Base-by-base conservation (phyloP, 2,113 vertebrate species). In the Ariopsis seemanni region DNA sequence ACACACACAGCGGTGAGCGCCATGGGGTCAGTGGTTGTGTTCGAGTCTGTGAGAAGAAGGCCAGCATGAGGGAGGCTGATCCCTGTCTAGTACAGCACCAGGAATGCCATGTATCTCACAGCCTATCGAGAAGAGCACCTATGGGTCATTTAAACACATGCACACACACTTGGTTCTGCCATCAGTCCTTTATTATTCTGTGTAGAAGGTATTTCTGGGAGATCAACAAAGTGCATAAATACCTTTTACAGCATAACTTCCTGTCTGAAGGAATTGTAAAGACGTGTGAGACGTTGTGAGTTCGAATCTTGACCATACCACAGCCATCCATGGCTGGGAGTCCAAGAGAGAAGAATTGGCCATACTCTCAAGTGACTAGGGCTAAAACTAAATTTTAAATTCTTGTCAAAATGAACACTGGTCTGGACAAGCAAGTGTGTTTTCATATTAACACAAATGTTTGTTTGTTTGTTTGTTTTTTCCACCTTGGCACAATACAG, bases 71-170 rank as follows among this genome's bases (percentile, higher is more conserved):
- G 80, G 63, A 62, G 57, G 57, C 74, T 62, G 8, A 79, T 71
- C 60, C 85, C 67, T 14, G 42, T 50, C 5, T 75, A 30, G 60
- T 81, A 85, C 84, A 88, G 55, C 72, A 89, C 60, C 18, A 86
- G 85, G 92, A 93, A 91, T 93, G 86, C 62, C 25, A 15, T 86
- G 78, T 82, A 92, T 91, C 89, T 92, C 69, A 2, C 92, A 91
- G 67, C 72, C 58, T 69, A 87, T 42, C 82, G 86, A 77, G 87
- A 92, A 84, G 84, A 79, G 62, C 55, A n/a, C 84, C 50, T 20
- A 25, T 42, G 15, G 72, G 78, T 80, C 78, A 80, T 18, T 80
- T 80, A 1, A 20, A 79, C 52, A 58, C 60, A 27, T 42, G 48
- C 69, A 67, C 50, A 72, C 87, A 67, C 81, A 48, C 80, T 22